A percentile compares a stretch with the other conserved stretches of the same genome.
These are phyloP conservation scores for Tauraco erythrolophus DNA, from an alignment of 2,113 vertebrate species.

Conservation along the genomic window DNA sequence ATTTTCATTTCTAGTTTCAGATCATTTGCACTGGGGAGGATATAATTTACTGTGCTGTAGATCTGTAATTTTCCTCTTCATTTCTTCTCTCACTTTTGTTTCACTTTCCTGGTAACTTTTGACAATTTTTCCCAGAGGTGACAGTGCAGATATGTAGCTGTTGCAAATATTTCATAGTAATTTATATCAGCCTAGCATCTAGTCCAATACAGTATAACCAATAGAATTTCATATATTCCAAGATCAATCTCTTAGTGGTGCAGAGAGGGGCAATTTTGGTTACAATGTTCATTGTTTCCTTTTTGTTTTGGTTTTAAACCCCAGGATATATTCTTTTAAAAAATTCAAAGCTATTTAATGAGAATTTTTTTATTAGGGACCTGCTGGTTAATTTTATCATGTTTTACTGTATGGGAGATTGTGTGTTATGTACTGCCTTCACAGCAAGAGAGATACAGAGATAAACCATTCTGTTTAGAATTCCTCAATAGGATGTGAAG, in stretches of 20 bases:
- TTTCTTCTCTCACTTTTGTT: not conserved
- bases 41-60: not conserved
- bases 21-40: not conserved
- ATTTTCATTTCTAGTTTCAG: slow-evolving; percentile 31
- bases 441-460: not conserved
- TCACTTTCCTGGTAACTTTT: not conserved
- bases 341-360: not conserved
- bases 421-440: not conserved
- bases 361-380: not conserved
- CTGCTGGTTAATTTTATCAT: not conserved
- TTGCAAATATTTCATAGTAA: not conserved
- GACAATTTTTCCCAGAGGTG: not conserved
- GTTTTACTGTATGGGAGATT: not conserved
- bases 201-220: not conserved
- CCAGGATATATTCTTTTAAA: not conserved
- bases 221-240: not conserved
- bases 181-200: not conserved
- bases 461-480: not conserved
- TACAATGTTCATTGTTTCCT: not conserved
- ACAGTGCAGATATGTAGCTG: not conserved
- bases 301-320: not conserved
- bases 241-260: not conserved
- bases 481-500: not conserved
- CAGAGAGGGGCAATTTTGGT: not conserved
- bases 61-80: slow-evolving; percentile 8